These are phyloP conservation scores for Sminthurinus aureus DNA, from an alignment of 2,888 invertebrate species.

Conservation along the genomic window DNA sequence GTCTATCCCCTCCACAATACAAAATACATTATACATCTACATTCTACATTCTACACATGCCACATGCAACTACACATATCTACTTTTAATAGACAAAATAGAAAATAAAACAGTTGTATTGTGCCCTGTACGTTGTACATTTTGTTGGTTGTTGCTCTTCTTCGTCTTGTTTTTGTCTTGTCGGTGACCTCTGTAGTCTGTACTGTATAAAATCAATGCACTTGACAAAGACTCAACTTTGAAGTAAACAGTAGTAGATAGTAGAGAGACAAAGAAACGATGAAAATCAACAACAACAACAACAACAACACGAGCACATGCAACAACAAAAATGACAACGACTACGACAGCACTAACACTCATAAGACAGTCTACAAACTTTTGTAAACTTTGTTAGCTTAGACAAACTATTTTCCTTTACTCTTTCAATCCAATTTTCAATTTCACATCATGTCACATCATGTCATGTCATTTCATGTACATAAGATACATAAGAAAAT, in stretches of 20 bases:
- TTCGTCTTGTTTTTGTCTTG: neutral
- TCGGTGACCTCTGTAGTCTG: neutral
- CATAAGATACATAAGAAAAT: too few species aligned
- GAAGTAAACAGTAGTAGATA: neutral
- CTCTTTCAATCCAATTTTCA: too few species aligned
- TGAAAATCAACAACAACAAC: neutral
- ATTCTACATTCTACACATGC: neutral
- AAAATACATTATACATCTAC: too few species aligned
- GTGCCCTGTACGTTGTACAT: neutral
- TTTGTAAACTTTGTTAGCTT: too few species aligned
- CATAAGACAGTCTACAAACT: too few species aligned
- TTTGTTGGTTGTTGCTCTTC: too few species aligned
- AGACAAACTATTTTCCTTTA: too few species aligned
- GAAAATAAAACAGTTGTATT: constrained; percentile 27
- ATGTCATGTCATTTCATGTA: too few species aligned
- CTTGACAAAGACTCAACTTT: neutral
- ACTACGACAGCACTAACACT: neutral
- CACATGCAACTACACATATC: too few species aligned
- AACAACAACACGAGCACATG: neutral
- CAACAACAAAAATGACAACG: neutral
- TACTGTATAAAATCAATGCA: neutral
- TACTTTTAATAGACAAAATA: constrained; percentile 2
- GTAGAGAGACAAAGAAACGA: neutral
- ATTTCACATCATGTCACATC: too few species aligned
- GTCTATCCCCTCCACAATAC: too few species aligned